Evolutionary conservation across 1,140 invertebrate genomes (phyloP), one percentile per base, ranked within the genome.

Genomic region (Plectrocnemia conspersa): DNA sequence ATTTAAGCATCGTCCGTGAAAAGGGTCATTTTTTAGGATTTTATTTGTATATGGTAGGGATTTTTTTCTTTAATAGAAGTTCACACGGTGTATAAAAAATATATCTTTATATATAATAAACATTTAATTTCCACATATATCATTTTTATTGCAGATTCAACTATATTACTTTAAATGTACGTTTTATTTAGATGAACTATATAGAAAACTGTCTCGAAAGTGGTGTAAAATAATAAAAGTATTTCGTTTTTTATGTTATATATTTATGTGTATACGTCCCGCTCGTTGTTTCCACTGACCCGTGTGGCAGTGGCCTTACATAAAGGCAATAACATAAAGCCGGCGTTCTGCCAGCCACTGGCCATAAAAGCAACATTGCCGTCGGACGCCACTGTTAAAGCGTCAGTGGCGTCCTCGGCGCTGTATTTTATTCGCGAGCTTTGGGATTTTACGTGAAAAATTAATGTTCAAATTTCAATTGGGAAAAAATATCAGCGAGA

Each of bases 301-400:
- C n/a, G 38, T 50, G 21, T 50, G 35, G 11, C 15, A 13, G 10
- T 2, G 15, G 22, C 47, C 33, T 50, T 13, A 35, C n/a, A 11
- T 11, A 21, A 3, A 19, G 2, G 22, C 44, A 15, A 22, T 11
- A 38, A 27, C 22, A 50, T 38, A 50, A 50, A 50, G 33, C 25
- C 47, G 47, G 47, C 47, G 29, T 24, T 10, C 33, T 50, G 47
- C 47, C 47, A 50, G 47, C 47, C 25, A 35, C 27, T n/a, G 33
- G 33, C 33, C 47, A 50, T 50, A 50, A 50, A 50, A 50, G 47
- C 33, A 35, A 50, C 47, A 50, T 18, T 23, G 33, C 23, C 18
- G 25, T 21, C 25, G 44, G 18, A 10, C 35, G 35, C 35, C 35
- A 38, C 35, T 27, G 23, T 50, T 19, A 50, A 50, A 50, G 47